These are phyloP conservation scores for Tapera naevia DNA, from an alignment of 2,797 vertebrate genomes.

Conservation along the genomic window DNA sequence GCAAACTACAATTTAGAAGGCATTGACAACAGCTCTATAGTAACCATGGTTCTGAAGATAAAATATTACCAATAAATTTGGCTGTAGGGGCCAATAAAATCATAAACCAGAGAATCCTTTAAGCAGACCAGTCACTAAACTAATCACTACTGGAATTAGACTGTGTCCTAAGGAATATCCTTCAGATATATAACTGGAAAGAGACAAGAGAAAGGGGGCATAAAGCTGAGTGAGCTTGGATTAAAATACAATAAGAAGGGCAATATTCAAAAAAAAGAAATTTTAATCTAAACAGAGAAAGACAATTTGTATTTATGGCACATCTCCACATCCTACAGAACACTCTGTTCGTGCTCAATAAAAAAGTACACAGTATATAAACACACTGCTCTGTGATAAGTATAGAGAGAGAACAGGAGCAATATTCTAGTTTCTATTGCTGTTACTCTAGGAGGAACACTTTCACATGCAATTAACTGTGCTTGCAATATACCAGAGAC, in stretches of 20 bases:
- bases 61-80: neutral
- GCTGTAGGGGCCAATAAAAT: neutral
- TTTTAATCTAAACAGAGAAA: neutral
- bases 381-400: neutral
- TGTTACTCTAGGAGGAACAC: neutral
- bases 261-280: neutral
- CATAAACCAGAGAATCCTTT: neutral
- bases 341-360: neutral
- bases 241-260: neutral
- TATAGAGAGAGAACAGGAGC: neutral
- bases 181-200: neutral
- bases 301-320: neutral
- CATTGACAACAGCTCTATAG: neutral
- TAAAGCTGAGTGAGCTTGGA: neutral
- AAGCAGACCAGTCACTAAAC: neutral
- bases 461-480: slow-evolving; percentile 36
- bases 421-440: neutral
- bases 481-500: neutral
- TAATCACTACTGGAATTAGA: neutral
- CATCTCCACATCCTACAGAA: neutral
- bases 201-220: neutral
- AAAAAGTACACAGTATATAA: neutral
- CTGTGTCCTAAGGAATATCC: neutral
- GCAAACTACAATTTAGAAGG: neutral
- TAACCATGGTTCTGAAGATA: neutral